Evolutionary conservation across 2,888 invertebrate genomes (phyloP).

Genomic region (Drosophila anomalata): DNA sequence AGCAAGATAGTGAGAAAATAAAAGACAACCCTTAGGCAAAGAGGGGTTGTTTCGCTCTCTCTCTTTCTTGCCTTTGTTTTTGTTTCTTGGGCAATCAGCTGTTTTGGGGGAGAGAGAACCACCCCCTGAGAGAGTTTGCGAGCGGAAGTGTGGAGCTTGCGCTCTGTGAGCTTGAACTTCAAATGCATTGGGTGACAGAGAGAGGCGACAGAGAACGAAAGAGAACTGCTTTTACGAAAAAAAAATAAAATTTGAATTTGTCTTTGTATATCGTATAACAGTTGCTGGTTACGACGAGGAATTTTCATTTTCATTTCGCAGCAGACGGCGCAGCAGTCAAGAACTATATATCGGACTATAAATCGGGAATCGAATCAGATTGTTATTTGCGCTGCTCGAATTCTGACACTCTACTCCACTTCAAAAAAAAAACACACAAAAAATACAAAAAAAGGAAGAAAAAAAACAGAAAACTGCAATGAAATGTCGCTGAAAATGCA

Average conservation of each 20-base stretch:
- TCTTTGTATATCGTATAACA: conserved; percentile 72
- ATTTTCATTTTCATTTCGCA: conserved; percentile 78
- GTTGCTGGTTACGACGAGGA: conserved; percentile 73
- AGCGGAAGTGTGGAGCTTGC: conserved; percentile 46
- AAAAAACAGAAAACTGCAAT: background rate
- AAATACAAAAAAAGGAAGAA: background rate
- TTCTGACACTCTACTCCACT: conserved; percentile 13
- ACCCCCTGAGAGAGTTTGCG: conserved; percentile 11
- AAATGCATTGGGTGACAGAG: conserved; percentile 59
- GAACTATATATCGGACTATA: conserved; percentile 31
- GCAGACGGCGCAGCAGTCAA: conserved; percentile 73
- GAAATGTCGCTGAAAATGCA: conserved; percentile 26
- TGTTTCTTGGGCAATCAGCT: conserved; percentile 37
- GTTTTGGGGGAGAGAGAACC: conserved; percentile 31
- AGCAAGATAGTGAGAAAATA: conserved; percentile 6
- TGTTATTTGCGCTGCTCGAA: conserved; percentile 15
- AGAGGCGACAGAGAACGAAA: background rate
- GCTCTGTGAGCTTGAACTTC: conserved; percentile 73
- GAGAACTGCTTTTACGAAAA: conserved; percentile 30
- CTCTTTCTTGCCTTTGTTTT: conserved; percentile 17
- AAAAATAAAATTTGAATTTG: conserved; percentile 31
- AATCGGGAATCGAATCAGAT: conserved; percentile 24
- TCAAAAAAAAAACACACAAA: background rate
- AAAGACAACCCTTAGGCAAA: conserved; percentile 61
- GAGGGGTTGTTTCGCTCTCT: conserved; percentile 25